phyloP scores from a whole-genome alignment of 1,140 invertebrate species.

The Drosophila albomicans region DNA sequence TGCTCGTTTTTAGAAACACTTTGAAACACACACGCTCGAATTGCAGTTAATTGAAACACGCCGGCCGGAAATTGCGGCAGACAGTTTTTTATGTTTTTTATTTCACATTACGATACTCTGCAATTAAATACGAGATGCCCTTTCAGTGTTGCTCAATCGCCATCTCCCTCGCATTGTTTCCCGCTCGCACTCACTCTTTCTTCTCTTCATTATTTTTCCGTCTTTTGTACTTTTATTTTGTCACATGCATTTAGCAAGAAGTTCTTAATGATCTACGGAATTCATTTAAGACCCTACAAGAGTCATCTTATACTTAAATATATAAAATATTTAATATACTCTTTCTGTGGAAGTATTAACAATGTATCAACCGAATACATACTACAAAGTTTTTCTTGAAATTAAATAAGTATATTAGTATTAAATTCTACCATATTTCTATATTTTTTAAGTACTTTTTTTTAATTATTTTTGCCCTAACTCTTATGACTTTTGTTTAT shows the following conservation, averaged over 20 bases:
- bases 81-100: background rate
- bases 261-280: background rate
- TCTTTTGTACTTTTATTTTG: background rate
- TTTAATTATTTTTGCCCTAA: no score
- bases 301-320: no score
- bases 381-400: no score
- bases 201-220: no score
- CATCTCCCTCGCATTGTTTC: background rate
- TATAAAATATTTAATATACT: no score
- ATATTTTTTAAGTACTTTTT: no score
- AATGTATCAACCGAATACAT: no score
- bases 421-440: no score
- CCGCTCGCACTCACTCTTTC: background rate
- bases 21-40: constrained; percentile 2
- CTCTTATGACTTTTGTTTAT: no score
- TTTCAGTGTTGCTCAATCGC: background rate
- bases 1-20: constrained; percentile 15
- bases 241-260: constrained; percentile 1
- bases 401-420: no score
- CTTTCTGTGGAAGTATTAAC: background rate
- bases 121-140: constrained; percentile 21
- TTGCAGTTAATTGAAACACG: constrained; percentile 30
- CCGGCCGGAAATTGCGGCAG: constrained; percentile 44
- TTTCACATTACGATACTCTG: constrained; percentile 22
- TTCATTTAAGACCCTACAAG: no score